These are phyloP conservation scores for Gymnogyps californianus DNA, from an alignment of 2,113 vertebrate genomes.

Conservation along the genomic window DNA sequence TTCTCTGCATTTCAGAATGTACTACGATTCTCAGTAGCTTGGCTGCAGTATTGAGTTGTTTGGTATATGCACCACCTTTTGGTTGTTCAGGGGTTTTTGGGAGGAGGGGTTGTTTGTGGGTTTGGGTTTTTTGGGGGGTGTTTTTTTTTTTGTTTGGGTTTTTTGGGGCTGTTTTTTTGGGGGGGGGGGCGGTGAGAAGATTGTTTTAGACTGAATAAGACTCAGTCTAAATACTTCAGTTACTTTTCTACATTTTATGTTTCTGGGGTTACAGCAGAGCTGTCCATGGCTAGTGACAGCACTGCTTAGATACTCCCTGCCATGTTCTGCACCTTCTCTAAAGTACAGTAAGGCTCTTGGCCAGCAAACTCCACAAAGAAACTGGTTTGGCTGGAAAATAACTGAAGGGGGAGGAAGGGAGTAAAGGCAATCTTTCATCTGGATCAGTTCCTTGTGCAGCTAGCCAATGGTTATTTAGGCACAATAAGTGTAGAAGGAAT, in stretches of 20 bases:
- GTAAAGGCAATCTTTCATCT: not conserved
- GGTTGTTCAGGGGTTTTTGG: not conserved
- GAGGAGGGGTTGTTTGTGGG: not conserved
- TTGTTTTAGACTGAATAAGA: not conserved
- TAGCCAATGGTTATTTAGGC: not conserved
- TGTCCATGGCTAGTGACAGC: not conserved
- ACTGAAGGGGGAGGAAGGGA: not conserved
- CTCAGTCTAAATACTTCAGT: not conserved
- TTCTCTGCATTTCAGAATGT: rapidly evolving
- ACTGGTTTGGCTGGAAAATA: not conserved
- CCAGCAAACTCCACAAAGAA: not conserved
- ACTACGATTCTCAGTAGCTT: no score
- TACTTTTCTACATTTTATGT: not conserved
- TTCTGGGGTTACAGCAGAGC: not conserved
- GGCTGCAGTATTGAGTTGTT: not conserved
- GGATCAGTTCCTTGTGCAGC: not conserved
- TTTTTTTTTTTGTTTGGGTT: not conserved
- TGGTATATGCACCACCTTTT: no score
- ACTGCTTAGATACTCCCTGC: not conserved
- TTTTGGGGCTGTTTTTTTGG: not conserved
- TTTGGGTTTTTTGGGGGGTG: not conserved
- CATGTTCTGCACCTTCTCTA: not conserved
- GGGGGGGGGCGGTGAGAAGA: not conserved
- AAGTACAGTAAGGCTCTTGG: not conserved
- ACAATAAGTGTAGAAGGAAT: not conserved